Evolutionary conservation across 2,888 invertebrate genomes (phyloP).

Genomic region (Ectobius pallidus): DNA sequence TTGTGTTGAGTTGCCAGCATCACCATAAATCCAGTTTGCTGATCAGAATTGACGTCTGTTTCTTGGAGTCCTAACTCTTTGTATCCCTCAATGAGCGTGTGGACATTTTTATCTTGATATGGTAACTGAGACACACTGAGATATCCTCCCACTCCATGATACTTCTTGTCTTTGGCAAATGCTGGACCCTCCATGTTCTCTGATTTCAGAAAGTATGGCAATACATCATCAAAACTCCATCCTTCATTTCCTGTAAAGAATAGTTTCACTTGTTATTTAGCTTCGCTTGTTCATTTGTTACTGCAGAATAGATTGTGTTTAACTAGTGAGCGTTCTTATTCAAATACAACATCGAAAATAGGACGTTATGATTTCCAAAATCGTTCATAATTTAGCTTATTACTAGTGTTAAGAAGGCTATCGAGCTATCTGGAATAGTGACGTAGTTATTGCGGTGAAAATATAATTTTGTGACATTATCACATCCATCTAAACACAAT

Average conservation of each 20-base stretch:
- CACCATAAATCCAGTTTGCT: background rate
- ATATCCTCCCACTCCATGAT: conserved; percentile 3
- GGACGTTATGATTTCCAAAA: too few species aligned
- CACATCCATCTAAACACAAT: too few species aligned
- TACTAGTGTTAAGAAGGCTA: too few species aligned
- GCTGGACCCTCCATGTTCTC: background rate
- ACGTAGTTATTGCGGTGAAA: too few species aligned
- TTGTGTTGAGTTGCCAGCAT: background rate
- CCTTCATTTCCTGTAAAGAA: conserved; percentile 14
- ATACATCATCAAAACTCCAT: conserved; percentile 10
- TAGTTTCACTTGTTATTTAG: too few species aligned
- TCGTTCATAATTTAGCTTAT: too few species aligned
- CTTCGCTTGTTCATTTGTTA: too few species aligned
- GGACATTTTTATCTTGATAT: conserved; percentile 8
- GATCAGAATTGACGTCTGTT: background rate
- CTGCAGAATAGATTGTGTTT: too few species aligned
- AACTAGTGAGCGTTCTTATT: too few species aligned
- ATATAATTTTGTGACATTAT: too few species aligned
- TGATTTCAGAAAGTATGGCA: conserved; percentile 17
- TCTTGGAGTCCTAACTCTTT: background rate
- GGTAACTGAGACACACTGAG: conserved; percentile 1
- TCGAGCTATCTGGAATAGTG: too few species aligned
- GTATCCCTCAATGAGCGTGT: background rate
- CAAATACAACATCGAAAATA: too few species aligned
- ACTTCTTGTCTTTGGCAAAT: background rate